Evolutionary conservation across 1,140 invertebrate genomes (phyloP).

Genomic region (Wiebesia pumilae): DNA sequence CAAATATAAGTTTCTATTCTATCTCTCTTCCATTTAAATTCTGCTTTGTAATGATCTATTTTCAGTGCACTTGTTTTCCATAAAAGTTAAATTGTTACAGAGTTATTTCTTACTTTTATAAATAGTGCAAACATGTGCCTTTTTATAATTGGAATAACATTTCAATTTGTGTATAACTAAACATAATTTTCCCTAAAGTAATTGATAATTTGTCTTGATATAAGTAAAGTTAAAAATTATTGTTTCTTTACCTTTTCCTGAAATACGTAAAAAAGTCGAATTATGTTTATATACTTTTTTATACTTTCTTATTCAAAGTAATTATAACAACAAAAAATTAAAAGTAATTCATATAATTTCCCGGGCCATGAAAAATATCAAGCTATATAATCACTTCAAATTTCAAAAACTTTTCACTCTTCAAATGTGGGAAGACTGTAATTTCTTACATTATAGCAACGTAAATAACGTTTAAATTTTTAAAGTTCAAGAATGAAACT

Average conservation of each 20-base stretch:
- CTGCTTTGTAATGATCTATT: conserved; percentile 30
- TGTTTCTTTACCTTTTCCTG: not conserved
- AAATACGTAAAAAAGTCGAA: not conserved
- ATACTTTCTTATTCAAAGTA: too few relatives aligned
- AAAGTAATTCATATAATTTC: not conserved
- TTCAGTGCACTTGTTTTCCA: not conserved
- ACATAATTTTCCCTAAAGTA: not conserved
- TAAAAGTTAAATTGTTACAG: not conserved
- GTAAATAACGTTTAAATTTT: conserved; percentile 34
- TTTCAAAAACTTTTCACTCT: not conserved
- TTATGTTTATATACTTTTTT: not conserved
- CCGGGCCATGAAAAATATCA: not conserved
- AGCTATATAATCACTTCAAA: not conserved
- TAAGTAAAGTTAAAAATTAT: too few relatives aligned
- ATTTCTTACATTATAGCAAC: not conserved
- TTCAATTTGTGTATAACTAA: not conserved
- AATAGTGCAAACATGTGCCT: not conserved
- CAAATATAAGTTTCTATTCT: conserved; percentile 20
- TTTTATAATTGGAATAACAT: not conserved
- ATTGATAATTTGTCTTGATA: not conserved
- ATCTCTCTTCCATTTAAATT: not conserved
- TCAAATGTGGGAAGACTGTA: not conserved
- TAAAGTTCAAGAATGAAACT: conserved; percentile 35
- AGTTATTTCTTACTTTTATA: not conserved
- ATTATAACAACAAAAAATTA: too few relatives aligned